Base-by-base conservation (phyloP, 2,888 invertebrate species). In the Drosophila dives region DNA sequence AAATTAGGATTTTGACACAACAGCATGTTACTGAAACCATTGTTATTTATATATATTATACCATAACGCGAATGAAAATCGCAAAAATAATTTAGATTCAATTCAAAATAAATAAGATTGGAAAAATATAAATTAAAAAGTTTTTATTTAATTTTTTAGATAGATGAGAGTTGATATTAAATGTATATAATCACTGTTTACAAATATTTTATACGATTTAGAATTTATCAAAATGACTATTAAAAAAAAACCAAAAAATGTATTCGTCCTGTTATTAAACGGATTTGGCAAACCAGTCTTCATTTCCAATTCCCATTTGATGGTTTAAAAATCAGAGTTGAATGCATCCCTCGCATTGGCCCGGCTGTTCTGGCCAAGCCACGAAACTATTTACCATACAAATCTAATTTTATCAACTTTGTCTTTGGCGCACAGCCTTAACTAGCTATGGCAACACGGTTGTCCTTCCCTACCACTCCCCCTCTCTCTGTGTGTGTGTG, bases 321-420 rank as follows among this genome's bases (percentile, higher is more conserved):
- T 70, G 20, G 7, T 42, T 69, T 0, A 4, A 20, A 51, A 71
- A 49, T 42, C 45, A 34, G 7, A 42, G 32, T 17, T 45, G 32
- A 34, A 38, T 32, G 32, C 67, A 81, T n/a, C 82, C 79, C 79
- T 81, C 51, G 79, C 17, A 54, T 23, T 20, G 49, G 59, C 69
- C 38, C 3, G 38, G 17, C 48, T 17, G 17, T 64, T 59, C 15
- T 33, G 54, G 34, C 56, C 84, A 81, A 67, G 75, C 78, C 86
- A 77, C 89, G 61, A 86, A 90, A 82, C 86, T 90, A 85, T 90
- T 90, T 79, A 80, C 86, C 89, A 90, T 90, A 90, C 86, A 89
- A 89, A 83, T 88, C 83, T 89, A 86, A 86, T 88, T 88, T 81
- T 74, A 86, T 86, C 86, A 86, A 90, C 86, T 86, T 86, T 90